Conservation (phyloP, 2,113 vertebrate genomes). For the Galbula dea region DNA sequence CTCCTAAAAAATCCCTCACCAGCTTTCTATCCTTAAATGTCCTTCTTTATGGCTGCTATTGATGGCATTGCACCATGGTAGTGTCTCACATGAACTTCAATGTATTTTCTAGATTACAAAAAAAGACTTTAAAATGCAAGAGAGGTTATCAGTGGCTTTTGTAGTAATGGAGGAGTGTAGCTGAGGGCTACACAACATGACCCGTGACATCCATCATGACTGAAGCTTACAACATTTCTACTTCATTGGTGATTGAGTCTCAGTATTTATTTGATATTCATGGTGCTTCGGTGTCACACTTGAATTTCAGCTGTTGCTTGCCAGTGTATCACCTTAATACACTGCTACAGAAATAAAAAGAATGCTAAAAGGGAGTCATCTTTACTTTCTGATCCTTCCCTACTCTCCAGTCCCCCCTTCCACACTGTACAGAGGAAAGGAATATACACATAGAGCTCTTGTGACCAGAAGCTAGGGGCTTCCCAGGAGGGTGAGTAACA, state of each 20-base stretch:
- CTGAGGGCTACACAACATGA: neutral
- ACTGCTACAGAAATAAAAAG: neutral
- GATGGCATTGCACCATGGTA: neutral
- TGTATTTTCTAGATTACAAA: neutral
- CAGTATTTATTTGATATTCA: neutral
- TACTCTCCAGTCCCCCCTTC: neutral
- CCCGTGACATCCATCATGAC: neutral
- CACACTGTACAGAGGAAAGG: neutral
- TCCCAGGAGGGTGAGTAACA: neutral
- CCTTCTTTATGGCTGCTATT: neutral
- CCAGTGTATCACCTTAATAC: neutral
- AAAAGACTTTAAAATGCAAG: neutral
- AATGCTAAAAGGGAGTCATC: neutral
- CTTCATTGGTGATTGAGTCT: neutral
- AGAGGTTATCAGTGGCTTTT: neutral
- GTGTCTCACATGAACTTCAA: neutral
- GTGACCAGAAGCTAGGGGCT: neutral
- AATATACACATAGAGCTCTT: neutral
- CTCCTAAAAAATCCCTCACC: too few relatives aligned
- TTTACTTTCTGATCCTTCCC: neutral
- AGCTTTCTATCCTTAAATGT: neutral
- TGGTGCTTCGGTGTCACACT: rapidly evolving
- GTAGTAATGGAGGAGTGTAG: neutral
- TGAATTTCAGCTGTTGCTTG: neutral
- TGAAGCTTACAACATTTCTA: neutral